These are phyloP conservation scores for Leguminivora glycinivorella DNA, from an alignment of 1,140 invertebrate genomes.

Conservation along the genomic window DNA sequence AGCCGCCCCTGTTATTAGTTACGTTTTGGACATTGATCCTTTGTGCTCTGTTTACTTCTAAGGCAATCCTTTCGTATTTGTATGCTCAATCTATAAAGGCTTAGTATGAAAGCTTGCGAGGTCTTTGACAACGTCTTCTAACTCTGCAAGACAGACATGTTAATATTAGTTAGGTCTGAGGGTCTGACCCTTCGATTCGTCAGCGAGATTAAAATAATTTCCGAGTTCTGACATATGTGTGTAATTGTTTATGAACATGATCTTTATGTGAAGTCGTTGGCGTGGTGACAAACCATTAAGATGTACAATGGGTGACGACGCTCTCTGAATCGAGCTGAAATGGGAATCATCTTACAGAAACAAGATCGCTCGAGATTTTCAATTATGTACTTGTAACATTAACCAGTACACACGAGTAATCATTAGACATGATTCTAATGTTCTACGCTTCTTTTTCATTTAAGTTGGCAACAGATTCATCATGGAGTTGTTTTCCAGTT, in stretches of 20 bases:
- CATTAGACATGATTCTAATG: conserved; percentile 5
- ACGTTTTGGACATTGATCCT: too few relatives aligned
- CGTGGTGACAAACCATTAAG: conserved; percentile 14
- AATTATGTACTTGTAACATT: conserved; percentile 30
- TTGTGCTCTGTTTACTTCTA: too few relatives aligned
- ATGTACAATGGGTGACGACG: conserved; percentile 4
- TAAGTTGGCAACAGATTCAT: not conserved
- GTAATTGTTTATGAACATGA: conserved; percentile 5
- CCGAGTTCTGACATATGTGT: not conserved
- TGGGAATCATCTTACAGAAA: conserved; percentile 43
- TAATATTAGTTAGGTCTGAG: too few relatives aligned
- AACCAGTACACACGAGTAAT: conserved; percentile 24
- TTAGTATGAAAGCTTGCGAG: too few relatives aligned
- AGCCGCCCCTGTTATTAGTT: too few relatives aligned
- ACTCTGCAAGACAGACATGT: not conserved
- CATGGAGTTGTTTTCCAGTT: not conserved
- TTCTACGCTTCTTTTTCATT: not conserved
- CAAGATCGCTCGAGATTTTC: conserved; percentile 39
- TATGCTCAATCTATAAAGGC: not conserved
- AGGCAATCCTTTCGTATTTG: too few relatives aligned
- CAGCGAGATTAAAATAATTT: not conserved
- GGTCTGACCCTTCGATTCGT: not conserved
- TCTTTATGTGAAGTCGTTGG: not conserved
- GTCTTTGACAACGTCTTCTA: not conserved
- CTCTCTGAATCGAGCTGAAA: conserved; percentile 14